Percentiles rank a stretch among this genome's conserved stretches.
Conservation (phyloP, 2,888 invertebrate genomes). For the Liposcelis brunnea region DNA sequence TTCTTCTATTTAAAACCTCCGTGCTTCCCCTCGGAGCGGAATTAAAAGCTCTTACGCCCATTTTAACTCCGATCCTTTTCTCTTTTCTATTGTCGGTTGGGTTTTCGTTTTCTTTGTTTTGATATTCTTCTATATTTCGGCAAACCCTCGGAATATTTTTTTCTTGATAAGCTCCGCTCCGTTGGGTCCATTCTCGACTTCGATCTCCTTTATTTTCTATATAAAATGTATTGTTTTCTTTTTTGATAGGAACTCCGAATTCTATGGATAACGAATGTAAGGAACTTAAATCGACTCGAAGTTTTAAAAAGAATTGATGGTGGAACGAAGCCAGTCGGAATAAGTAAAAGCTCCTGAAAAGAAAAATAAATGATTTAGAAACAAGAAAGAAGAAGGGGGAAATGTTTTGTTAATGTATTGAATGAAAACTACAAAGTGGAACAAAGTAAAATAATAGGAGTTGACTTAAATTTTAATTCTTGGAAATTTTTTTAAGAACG, state of each 20-base stretch:
- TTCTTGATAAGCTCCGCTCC: constrained; percentile 16
- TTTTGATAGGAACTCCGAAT: constrained; percentile 25
- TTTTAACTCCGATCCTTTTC: constrained; percentile 49
- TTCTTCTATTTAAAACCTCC: neutral
- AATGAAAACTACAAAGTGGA: too few relatives aligned
- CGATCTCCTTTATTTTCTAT: constrained; percentile 15
- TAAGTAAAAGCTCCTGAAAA: constrained; percentile 47
- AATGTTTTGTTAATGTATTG: too few relatives aligned
- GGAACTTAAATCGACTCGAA: constrained; percentile 53
- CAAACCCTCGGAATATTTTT: constrained; percentile 17
- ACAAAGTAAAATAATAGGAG: too few relatives aligned
- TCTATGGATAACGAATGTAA: constrained; percentile 39
- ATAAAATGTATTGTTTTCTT: constrained; percentile 13
- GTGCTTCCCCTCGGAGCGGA: constrained; percentile 15
- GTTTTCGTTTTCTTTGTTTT: constrained; percentile 53
- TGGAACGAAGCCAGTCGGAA: constrained; percentile 62
- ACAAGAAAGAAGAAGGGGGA: neutral
- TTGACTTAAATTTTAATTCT: too few relatives aligned
- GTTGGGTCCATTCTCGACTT: constrained; percentile 14
- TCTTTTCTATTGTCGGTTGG: constrained; percentile 26
- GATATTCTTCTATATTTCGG: constrained; percentile 32
- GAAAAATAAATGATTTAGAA: constrained; percentile 10
- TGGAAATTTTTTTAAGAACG: too few relatives aligned
- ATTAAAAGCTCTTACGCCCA: constrained; percentile 49
- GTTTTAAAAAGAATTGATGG: constrained; percentile 55